Percentiles rank a stretch among this genome's conserved stretches.
Conservation (phyloP, 1,140 invertebrate genomes). For the Drosophila novamexicana region DNA sequence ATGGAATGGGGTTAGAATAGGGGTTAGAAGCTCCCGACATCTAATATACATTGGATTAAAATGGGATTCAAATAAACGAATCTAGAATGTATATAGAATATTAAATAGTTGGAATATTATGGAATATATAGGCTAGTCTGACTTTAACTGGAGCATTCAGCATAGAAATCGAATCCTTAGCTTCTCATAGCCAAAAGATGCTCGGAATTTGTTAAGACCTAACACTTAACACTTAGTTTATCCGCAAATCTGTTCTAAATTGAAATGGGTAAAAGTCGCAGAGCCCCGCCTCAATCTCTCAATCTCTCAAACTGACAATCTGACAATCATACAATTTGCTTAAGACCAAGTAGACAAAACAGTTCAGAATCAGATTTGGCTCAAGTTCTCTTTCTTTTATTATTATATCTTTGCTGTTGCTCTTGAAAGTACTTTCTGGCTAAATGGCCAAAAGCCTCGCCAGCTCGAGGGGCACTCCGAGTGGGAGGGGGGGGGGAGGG, state of each 20-base stretch:
- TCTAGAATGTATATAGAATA: no score
- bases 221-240: background rate
- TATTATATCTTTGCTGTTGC: background rate
- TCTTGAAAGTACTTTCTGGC: constrained; percentile 3
- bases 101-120: no score
- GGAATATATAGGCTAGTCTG: no score
- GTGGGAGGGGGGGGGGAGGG: background rate
- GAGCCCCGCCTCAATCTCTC: background rate
- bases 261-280: background rate
- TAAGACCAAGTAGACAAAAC: background rate
- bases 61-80: no score
- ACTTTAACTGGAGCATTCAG: no score
- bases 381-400: background rate
- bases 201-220: background rate
- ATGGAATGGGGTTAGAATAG: no score
- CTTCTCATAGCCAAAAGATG: no score
- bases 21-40: no score
- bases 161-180: no score
- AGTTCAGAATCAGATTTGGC: constrained; percentile 1
- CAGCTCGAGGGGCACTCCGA: background rate
- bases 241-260: background rate
- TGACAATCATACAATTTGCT: background rate
- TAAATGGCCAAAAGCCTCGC: background rate
- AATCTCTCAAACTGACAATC: background rate
- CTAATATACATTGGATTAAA: no score